Conservation (phyloP, 2,888 invertebrate genomes). For the Hartigia nigra region DNA sequence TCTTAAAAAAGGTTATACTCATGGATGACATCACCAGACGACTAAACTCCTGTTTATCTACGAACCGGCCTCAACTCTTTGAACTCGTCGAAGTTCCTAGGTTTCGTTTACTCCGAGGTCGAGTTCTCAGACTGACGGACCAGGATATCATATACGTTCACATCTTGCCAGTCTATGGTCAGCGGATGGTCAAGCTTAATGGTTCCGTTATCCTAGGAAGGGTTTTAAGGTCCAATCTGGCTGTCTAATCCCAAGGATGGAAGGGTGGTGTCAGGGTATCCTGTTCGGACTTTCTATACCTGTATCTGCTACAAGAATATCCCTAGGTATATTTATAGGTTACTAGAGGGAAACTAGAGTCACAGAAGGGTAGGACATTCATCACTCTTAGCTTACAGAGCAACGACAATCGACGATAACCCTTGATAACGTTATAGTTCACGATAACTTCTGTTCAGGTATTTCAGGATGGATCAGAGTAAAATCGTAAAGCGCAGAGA, state of each 20-base stretch:
- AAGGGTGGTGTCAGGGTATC: slow-evolving; percentile 30
- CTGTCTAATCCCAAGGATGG: slow-evolving; percentile 39
- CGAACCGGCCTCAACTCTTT: background rate
- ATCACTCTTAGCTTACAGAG: background rate
- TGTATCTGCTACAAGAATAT: background rate
- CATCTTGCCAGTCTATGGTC: background rate
- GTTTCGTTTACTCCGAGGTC: background rate
- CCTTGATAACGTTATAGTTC: slow-evolving; percentile 42
- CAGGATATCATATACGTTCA: background rate
- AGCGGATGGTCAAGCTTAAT: slow-evolving; percentile 54
- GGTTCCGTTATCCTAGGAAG: slow-evolving; percentile 51
- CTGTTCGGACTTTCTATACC: background rate
- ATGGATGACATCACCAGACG: background rate
- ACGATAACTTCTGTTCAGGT: background rate
- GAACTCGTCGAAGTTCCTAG: background rate
- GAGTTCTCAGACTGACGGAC: background rate
- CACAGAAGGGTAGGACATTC: background rate
- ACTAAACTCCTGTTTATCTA: background rate
- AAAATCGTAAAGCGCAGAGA: slow-evolving; percentile 10
- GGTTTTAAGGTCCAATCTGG: slow-evolving; percentile 54
- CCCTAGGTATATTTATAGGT: background rate
- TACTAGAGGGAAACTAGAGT: background rate
- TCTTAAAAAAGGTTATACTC: background rate
- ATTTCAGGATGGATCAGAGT: background rate
- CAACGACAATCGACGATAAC: slow-evolving; percentile 48